Base-by-base conservation (phyloP, 2,113 vertebrate species). In the Strix aluco region DNA sequence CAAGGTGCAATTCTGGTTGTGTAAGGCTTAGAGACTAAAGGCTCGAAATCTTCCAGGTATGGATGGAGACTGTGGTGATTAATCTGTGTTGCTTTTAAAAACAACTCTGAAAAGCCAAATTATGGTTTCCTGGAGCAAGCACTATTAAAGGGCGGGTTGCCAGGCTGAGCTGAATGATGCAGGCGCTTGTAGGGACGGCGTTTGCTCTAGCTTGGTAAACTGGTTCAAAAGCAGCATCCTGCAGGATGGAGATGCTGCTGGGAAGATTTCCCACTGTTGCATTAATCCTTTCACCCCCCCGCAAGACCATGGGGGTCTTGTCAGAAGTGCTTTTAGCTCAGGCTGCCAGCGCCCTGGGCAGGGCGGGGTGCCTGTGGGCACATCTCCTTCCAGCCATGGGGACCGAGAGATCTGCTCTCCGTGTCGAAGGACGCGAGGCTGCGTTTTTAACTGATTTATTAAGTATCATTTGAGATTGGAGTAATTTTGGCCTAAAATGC, bases 401-500 rank as follows among this genome's bases (percentile, higher is more conserved):
- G 14, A 80, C 29, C 25, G 11, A 34, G 42, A 61, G 59, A 16
- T 29, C 88, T n/a, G 66, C 34, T 89, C 22, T 49, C 30, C 2
- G 8, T 3, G 38, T 5, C 15, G 42, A 18, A 66, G 38, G 34
- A 19, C 1, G 47, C 9, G 11, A 65, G 55, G 30, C 46, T 79
- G 67, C 2, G 0, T 86, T 91, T 63, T 30, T 40, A 51, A 29
- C 46, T 61, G 63, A 84, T 86, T 93, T 77, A 96, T 95, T 77
- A 89, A 91, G 30, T 57, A 61, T 89, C 23, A 13, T 85, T 93
- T 96, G 75, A 81, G 87, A 84, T 54, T 27, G 69, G 29, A 80
- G 73, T 94, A 88, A 84, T 94, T 85, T 77, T 79, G 71, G 38
- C n/a, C 63, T 81, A 17, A 78, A 19, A 49, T 92, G 73, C 51